A percentile compares a stretch with the other conserved stretches of the same genome.
These are phyloP conservation scores for Spicauda simplicius DNA, from an alignment of 2,888 invertebrate species.

Conservation along the genomic window DNA sequence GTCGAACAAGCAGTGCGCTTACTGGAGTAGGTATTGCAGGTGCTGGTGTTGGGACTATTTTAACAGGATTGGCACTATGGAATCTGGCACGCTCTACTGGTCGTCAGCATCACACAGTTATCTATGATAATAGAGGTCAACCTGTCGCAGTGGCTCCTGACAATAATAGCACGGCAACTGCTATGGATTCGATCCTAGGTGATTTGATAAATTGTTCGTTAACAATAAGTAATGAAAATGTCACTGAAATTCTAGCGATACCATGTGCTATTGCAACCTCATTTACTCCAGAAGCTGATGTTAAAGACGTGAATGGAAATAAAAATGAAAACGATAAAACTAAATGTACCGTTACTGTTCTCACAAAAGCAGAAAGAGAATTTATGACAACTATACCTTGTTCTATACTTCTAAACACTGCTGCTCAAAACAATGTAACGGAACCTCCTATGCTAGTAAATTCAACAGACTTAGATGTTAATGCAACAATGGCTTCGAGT, in stretches of 20 bases:
- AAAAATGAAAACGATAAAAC: constrained; percentile 64
- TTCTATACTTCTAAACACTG: constrained; percentile 72
- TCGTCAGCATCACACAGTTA: constrained; percentile 70
- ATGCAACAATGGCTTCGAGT: constrained; percentile 42
- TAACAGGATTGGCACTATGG: constrained; percentile 80
- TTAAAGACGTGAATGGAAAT: constrained; percentile 60
- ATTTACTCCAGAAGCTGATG: constrained; percentile 74
- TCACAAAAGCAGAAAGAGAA: constrained; percentile 71
- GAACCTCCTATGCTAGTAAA: constrained; percentile 60
- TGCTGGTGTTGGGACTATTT: constrained; percentile 76
- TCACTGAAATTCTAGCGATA: constrained; percentile 76
- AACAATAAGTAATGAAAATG: constrained; percentile 68
- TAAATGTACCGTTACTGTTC: constrained; percentile 75
- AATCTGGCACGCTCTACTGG: constrained; percentile 79
- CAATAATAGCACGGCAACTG: constrained; percentile 64
- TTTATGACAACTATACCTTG: constrained; percentile 80
- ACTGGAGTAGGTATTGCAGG: constrained; percentile 77
- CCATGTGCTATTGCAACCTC: constrained; percentile 82
- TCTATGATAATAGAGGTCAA: constrained; percentile 78
- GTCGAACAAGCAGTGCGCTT: constrained; percentile 65
- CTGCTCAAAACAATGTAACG: constrained; percentile 80
- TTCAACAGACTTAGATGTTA: constrained; percentile 46
- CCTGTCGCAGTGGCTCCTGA: constrained; percentile 73
- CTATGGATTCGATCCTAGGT: constrained; percentile 67
- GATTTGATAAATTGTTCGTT: constrained; percentile 77